These are phyloP conservation scores for Eulacestoma nigropectus DNA, from an alignment of 2,113 vertebrate species.

Conservation along the genomic window DNA sequence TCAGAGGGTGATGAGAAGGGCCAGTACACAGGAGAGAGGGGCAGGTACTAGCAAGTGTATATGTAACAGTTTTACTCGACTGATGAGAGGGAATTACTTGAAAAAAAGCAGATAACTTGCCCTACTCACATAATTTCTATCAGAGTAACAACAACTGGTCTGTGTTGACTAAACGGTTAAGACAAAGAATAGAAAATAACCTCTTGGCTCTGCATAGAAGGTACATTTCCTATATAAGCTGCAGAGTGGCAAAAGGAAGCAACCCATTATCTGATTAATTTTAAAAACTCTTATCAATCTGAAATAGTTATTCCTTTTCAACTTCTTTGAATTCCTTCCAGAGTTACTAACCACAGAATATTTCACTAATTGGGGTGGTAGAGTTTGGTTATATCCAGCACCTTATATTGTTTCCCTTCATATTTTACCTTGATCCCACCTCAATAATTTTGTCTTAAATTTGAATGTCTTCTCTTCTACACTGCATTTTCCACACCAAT, in stretches of 20 bases:
- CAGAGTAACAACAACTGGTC: background rate
- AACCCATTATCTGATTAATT: background rate
- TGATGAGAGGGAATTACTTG: background rate
- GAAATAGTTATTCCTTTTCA: background rate
- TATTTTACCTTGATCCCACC: background rate
- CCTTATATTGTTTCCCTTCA: background rate
- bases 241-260: background rate
- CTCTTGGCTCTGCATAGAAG: background rate
- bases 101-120: background rate
- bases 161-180: background rate
- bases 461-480: background rate
- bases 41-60: background rate
- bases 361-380: background rate
- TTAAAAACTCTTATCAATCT: background rate
- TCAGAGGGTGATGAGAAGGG: background rate
- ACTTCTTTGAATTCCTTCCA: background rate
- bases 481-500: background rate
- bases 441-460: background rate
- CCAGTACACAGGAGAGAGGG: background rate
- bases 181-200: background rate
- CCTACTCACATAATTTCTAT: background rate
- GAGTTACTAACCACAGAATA: background rate
- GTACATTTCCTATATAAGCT: background rate
- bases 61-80: fast-evolving
- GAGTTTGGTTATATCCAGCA: background rate